Evolutionary conservation across 2,113 vertebrate species (phyloP), one percentile per base, ranked within the genome.

Genomic region (Microcebus griseorufus): DNA sequence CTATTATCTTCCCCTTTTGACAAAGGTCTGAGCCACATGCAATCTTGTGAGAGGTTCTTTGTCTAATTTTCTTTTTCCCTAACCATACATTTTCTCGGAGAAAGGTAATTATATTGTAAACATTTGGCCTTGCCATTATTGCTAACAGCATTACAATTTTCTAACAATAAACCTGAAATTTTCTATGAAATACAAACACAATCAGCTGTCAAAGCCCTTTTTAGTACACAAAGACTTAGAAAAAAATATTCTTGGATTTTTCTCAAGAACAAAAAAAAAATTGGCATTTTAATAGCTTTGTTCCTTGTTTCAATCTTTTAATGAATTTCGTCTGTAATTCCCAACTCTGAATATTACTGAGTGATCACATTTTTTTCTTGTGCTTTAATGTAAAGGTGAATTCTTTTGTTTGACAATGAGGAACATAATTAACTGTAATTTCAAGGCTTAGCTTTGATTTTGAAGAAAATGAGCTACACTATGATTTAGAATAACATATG

Each of bases 141-240:
- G 75, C 80, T 85, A 95, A 90, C n/a, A 27, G 65, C 64, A 88
- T 90, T 88, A n/a, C 6, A 92, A 89, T 96, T 94, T 95, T 81
- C 80, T 92, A 96, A 90, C 69, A 92, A 90, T 87, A 55, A 96
- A 84, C 70, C 80, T 90, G n/a, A 94, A 97, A 48, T 60, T 92
- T 92, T 84, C 55, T 23, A n/a, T 72, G 78, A 92, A 97, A 81
- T 93, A 92, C 32, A 96, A 97, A 95, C 90, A 96, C 42, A 93
- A 78, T 72, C 45, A 93, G 65, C 90, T 94, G 70, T 85, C 88
- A 93, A 82, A 81, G 1, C 53, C 80, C n/a, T 62, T 97, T 93
- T 73, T 79, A 96, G 90, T 67, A 81, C 23, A 60, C 78, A 78
- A 85, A 95, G 65, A 92, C 53, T 23, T 80, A 72, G 58, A 32